Base-by-base conservation (phyloP, 2,888 invertebrate species). In the Plagodis dolabraria region DNA sequence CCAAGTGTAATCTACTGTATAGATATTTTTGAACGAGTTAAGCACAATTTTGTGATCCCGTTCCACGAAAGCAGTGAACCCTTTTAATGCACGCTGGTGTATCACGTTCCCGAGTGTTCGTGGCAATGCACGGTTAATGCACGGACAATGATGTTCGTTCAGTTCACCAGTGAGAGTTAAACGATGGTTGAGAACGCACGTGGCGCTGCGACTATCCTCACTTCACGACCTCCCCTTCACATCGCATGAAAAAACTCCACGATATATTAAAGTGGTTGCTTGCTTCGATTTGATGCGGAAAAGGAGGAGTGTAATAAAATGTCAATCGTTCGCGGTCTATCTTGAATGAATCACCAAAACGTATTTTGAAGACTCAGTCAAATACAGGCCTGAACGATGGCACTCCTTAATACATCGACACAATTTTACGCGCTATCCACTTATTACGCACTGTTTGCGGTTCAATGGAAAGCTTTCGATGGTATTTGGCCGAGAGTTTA, bases 41-140 rank as follows among this genome's bases (percentile, higher is more conserved):
- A 76, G 65, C 69, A 65, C 72, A 70, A 72, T 67, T 72, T 71
- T 69, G 87, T 85, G 84, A 85, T 74, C 84, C 90, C 85, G 82
- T 86, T 88, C 88, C 89, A 86, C 82, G 77, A 79, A 92, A 92
- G 92, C 92, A 83, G 92, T 92, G 91, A 87, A 73, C 86, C 88
- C 85, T 77, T 82, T 74, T 82, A 79, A 87, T 88, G 89, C 89
- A 87, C 89, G 88, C 81, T 79, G 79, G 89, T 90, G 89, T 81
- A 68, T 75, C 76, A 81, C 80, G 76, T 78, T 79, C 85, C 76
- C 75, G 77, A 74, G 87, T 82, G 82, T 76, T 79, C 78, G 85
- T 87, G 86, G 83, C 80, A 79, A 87, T 89, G 88, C 87, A 64
- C 65, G 77, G 74, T 79, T 74, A 76, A 75, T 77, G 77, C 76